phyloP scores from a whole-genome alignment of 2,797 vertebrate species.

The Setipinna tenuifilis region DNA sequence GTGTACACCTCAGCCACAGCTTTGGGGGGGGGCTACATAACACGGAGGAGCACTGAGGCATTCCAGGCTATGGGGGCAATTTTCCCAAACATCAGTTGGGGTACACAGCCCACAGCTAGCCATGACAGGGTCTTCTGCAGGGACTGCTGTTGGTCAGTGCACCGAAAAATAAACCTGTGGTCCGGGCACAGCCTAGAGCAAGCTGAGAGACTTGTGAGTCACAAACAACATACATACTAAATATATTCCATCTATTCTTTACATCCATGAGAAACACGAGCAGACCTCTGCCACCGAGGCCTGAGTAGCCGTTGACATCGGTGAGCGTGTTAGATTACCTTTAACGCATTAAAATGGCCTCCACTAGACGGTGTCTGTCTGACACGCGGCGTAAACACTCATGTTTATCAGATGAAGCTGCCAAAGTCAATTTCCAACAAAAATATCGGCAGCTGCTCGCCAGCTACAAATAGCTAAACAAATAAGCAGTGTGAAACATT shows the following conservation, averaged over 20 bases:
- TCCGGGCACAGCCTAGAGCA: too few species aligned
- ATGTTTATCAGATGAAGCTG: slow-evolving; percentile 5
- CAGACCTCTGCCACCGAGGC: neutral
- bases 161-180: too few species aligned
- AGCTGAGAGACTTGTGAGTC: too few species aligned
- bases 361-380: neutral
- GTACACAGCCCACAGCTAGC: neutral
- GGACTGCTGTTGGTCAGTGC: neutral
- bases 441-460: neutral
- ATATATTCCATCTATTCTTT: too few species aligned
- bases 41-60: neutral
- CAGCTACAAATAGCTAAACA: neutral
- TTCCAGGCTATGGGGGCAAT: neutral
- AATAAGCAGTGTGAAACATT: neutral
- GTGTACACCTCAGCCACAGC: neutral
- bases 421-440: neutral
- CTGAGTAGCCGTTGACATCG: neutral
- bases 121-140: neutral
- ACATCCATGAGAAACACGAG: neutral
- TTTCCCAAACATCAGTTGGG: neutral
- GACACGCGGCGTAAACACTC: neutral
- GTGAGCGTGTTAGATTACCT: neutral
- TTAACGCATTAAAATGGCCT: neutral
- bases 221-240: too few species aligned
- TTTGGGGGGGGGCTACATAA: neutral